A percentile compares a stretch with the other conserved stretches of the same genome.
Evolutionary conservation across 2,888 invertebrate genomes (phyloP).

Genomic region (Athalia cordata): DNA sequence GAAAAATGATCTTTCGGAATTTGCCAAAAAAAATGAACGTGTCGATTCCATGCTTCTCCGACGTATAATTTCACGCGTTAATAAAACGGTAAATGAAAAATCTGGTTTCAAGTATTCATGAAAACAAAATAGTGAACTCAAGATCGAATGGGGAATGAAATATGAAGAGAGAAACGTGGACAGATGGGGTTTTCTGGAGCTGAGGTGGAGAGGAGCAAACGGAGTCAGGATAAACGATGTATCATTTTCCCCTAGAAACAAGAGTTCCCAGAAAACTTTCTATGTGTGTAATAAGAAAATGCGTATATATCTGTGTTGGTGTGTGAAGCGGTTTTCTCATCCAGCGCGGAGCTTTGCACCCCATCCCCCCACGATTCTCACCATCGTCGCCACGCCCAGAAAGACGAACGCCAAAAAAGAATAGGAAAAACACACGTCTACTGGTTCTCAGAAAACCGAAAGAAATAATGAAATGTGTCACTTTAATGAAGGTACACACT

Average conservation of each 20-base stretch:
- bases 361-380: background rate
- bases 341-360: background rate
- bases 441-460: background rate
- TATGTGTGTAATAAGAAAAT: no score
- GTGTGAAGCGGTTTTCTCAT: no score
- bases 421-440: constrained; percentile 21
- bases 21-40: background rate
- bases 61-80: no score
- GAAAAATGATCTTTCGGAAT: no score
- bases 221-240: background rate
- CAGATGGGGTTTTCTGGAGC: background rate
- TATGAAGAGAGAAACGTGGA: no score
- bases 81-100: no score
- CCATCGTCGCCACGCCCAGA: background rate
- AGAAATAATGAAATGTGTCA: constrained; percentile 51
- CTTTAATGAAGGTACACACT: constrained; percentile 47
- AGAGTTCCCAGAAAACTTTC: background rate
- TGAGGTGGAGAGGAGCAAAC: background rate
- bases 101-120: no score
- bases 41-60: no score
- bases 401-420: constrained; percentile 23
- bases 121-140: no score
- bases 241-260: background rate
- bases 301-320: no score
- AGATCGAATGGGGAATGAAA: no score